These are phyloP conservation scores for Hemitrygon akajei DNA, from an alignment of 2,797 vertebrate genomes.

Conservation along the genomic window DNA sequence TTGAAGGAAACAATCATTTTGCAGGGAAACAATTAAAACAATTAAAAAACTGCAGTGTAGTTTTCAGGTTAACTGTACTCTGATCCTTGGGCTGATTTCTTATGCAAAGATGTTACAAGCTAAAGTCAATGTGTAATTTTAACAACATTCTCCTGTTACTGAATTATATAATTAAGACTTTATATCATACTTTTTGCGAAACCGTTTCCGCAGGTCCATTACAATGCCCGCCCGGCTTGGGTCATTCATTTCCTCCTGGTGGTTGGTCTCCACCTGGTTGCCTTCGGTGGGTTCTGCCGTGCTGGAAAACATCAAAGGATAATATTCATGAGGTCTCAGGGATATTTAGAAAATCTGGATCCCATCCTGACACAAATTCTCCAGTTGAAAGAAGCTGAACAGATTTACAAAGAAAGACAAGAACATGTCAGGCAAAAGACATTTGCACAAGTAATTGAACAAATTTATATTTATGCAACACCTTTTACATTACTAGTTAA, in stretches of 20 bases:
- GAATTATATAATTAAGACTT: background rate
- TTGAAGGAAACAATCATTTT: background rate
- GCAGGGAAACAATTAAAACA: background rate
- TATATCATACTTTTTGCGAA: constrained; percentile 14
- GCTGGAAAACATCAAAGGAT: background rate
- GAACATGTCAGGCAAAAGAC: too few relatives aligned
- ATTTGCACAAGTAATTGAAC: background rate
- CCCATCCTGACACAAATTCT: background rate
- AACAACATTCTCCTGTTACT: too few relatives aligned
- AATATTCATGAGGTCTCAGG: background rate
- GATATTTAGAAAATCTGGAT: too few relatives aligned
- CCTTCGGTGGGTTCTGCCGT: background rate
- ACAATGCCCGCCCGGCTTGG: too few relatives aligned
- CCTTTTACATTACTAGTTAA: too few relatives aligned
- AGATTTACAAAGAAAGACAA: background rate
- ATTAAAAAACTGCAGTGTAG: background rate
- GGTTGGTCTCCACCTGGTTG: background rate
- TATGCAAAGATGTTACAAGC: background rate
- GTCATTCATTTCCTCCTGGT: background rate
- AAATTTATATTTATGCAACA: background rate
- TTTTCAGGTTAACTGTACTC: background rate
- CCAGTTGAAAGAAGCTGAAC: background rate
- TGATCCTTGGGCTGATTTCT: background rate
- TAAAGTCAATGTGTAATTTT: background rate
- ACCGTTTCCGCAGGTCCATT: background rate